Evolutionary conservation across 2,797 vertebrate species (phyloP).

Genomic region (Dallia pectoralis): DNA sequence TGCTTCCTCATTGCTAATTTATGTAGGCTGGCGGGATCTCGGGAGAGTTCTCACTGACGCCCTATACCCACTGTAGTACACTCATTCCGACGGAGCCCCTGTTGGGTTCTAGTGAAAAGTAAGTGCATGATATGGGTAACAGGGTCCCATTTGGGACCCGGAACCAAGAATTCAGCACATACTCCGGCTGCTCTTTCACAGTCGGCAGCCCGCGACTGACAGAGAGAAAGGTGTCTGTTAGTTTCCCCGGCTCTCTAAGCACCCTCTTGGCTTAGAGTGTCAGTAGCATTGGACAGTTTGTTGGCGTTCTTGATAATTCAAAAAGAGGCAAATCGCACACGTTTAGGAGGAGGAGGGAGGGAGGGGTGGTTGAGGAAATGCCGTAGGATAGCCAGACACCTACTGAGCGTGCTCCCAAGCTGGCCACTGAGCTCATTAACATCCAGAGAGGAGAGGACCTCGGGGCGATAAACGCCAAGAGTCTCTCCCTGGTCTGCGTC

Average conservation of each 20-base stretch:
- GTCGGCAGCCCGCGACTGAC: slow-evolving; percentile 47
- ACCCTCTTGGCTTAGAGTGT: slow-evolving; percentile 8
- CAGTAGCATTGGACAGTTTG: slow-evolving; percentile 22
- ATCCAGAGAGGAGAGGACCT: slow-evolving; percentile 34
- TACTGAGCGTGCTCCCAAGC: slow-evolving; percentile 45
- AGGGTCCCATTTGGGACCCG: background rate
- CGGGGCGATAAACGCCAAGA: slow-evolving; percentile 16
- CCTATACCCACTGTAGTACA: background rate
- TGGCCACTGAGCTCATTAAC: slow-evolving; percentile 50
- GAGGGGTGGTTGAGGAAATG: slow-evolving; percentile 32
- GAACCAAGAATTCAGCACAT: slow-evolving; percentile 8
- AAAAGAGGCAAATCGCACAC: slow-evolving; percentile 38
- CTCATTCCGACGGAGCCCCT: background rate
- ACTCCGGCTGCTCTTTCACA: slow-evolving; percentile 33
- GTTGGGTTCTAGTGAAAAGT: background rate
- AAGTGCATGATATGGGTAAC: background rate
- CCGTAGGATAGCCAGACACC: slow-evolving; percentile 55
- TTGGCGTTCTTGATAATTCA: slow-evolving; percentile 49
- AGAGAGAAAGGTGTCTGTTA: slow-evolving; percentile 38
- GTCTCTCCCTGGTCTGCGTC: slow-evolving; percentile 13
- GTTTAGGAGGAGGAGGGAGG: slow-evolving; percentile 41
- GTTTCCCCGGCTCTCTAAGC: slow-evolving; percentile 22
- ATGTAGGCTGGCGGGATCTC: slow-evolving; percentile 43
- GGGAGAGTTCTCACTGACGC: background rate
- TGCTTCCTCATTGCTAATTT: slow-evolving; percentile 48